These are phyloP conservation scores for Gymnocephalus cernua DNA, from an alignment of 2,113 vertebrate species.

Conservation along the genomic window DNA sequence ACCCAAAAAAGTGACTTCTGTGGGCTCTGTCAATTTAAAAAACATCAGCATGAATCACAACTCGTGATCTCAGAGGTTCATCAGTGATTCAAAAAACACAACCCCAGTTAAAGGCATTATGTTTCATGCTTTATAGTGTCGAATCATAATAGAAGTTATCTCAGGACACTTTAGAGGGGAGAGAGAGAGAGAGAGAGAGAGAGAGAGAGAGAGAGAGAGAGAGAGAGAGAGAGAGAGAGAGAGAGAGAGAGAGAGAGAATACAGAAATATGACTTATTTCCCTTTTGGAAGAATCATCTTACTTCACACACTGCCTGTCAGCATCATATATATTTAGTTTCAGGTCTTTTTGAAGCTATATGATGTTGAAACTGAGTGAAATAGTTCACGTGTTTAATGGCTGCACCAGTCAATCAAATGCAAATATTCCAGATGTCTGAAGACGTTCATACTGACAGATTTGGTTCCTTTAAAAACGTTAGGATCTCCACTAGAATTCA, in stretches of 20 bases:
- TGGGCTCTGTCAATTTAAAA: neutral
- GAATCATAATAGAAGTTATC: no score
- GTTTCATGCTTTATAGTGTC: no score
- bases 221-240: no score
- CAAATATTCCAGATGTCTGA: neutral
- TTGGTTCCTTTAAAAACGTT: neutral
- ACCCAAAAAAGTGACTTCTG: neutral
- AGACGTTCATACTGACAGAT: neutral
- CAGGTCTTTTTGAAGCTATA: neutral
- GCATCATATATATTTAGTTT: neutral
- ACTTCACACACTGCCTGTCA: neutral
- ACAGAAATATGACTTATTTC: neutral
- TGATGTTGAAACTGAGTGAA: neutral
- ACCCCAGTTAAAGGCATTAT: neutral
- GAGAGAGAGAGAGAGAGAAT: no score
- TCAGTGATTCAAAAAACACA: no score
- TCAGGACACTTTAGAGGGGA: no score
- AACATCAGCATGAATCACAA: neutral
- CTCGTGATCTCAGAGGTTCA: neutral
- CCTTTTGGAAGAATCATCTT: neutral
- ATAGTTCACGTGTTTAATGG: neutral
- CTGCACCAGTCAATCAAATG: neutral
- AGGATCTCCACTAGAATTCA: no score
- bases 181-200: no score
- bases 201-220: no score